Base-by-base conservation (phyloP, 2,888 invertebrate genomes). In the Drosophila percnosoma region DNA sequence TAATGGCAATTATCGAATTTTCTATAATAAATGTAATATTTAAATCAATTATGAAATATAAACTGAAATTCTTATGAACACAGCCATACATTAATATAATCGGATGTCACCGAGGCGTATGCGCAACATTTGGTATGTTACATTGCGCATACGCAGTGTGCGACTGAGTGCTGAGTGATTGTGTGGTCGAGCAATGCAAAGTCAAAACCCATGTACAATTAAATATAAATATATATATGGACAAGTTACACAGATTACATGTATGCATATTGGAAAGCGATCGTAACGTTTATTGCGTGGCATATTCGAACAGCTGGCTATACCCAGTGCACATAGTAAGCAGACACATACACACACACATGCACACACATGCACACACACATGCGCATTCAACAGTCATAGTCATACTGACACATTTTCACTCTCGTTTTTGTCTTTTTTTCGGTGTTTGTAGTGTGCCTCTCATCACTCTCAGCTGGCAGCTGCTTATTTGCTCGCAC, bases 131-230 rank as follows among this genome's bases (percentile, higher is more conserved):
- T 73, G 29, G 38, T 34, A 40, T 34, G 34, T n/a, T 57, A 70
- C 55, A 85, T 83, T 86, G 82, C 87, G 83, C 82, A 90, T 89
- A 88, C 89, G 89, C 89, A 66, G 71, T 80, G 57, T 53, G 29
- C 7, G 5, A 24, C 15, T 57, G 27, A 38, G 10, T n/a, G 24
- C 13, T 11, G 4, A 8, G 42, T 24, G 27, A 8, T 45, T 45
- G 24, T 24, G 15, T 8, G 13, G 21, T 11, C 42, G 42, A 21
- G 5, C 45, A 64, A 64, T 67, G 55, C 53, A 34, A 51, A 49
- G 54, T 51, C 58, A 29, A 75, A 63, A 59, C 34, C 13, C 55
- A n/a, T 52, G 42, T 21, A 15, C 13, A n/a, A 45, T 64, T 24
- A 31, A 38, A 36, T 38, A 58, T 42, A 42, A 29, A 31, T 52